phyloP scores from a whole-genome alignment of 1,140 invertebrate species.

The Drosophila nigrodunni region DNA sequence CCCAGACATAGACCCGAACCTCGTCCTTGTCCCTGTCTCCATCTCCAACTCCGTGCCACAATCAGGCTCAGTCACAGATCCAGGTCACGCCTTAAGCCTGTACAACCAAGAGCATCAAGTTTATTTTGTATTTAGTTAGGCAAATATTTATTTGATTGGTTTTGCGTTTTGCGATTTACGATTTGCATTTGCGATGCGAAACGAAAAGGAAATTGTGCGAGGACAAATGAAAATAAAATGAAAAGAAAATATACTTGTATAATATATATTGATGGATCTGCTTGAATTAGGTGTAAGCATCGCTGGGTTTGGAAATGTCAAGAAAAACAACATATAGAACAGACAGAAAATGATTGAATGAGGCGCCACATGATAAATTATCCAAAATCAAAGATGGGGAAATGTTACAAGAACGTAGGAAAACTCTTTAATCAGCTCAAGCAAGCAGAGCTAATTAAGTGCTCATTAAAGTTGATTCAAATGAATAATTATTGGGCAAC shows the following conservation, averaged over 20 bases:
- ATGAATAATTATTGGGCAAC: conserved; percentile 18
- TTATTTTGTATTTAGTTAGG: conserved; percentile 72
- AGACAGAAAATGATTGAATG: conserved; percentile 24
- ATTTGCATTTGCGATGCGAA: conserved; percentile 53
- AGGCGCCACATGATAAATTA: conserved; percentile 41
- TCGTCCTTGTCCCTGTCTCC: conserved; percentile 17
- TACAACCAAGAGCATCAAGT: conserved; percentile 23
- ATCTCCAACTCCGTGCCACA: conserved; percentile 12
- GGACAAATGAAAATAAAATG: conserved; percentile 23
- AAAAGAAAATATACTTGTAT: conserved; percentile 21
- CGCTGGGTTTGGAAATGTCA: conserved; percentile 31
- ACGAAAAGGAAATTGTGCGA: conserved; percentile 75
- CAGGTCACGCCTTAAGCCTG: conserved; percentile 32
- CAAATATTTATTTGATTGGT: conserved; percentile 82
- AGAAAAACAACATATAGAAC: conserved; percentile 41
- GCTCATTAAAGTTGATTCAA: conserved; percentile 33
- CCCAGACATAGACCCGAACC: conserved; percentile 21
- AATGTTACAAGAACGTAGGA: conserved; percentile 7
- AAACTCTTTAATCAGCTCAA: conserved; percentile 12
- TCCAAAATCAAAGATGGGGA: background rate
- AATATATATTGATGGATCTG: conserved; percentile 39
- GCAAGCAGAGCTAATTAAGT: conserved; percentile 38
- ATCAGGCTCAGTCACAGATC: conserved; percentile 16
- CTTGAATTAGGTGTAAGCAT: conserved; percentile 35
- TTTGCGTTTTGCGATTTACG: conserved; percentile 30